phyloP scores from a whole-genome alignment of 2,113 vertebrate species.

The Oplegnathus fasciatus region DNA sequence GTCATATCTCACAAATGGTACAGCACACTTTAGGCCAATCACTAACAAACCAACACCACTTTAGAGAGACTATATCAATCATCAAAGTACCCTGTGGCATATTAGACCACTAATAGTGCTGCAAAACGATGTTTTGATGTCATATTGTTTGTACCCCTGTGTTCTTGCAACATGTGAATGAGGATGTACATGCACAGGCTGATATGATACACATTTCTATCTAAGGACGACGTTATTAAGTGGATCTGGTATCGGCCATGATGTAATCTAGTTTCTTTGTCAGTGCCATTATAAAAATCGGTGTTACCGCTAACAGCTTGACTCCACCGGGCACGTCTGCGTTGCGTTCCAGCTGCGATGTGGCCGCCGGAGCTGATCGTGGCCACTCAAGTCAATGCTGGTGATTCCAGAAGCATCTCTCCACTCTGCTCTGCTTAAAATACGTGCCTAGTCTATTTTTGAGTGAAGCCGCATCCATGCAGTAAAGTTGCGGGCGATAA shows the following conservation, averaged over 20 bases:
- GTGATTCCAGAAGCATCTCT: background rate
- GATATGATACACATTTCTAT: background rate
- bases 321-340: too few species aligned
- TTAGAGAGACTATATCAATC: background rate
- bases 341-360: too few species aligned
- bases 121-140: constrained; percentile 8
- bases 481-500: too few species aligned
- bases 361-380: too few species aligned
- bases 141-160: background rate
- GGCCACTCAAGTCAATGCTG: too few species aligned
- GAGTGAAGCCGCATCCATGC: too few species aligned
- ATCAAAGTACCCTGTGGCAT: background rate
- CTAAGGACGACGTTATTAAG: background rate
- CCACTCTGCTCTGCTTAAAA: too few species aligned
- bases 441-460: too few species aligned
- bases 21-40: constrained; percentile 5
- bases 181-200: background rate
- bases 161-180: background rate
- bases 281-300: background rate
- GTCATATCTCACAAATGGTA: constrained; percentile 31
- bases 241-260: background rate
- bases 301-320: background rate
- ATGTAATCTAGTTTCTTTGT: background rate
- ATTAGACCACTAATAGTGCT: background rate
- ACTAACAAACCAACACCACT: constrained; percentile 15